Evolutionary conservation across 2,797 vertebrate species (phyloP), one percentile per base, ranked within the genome.

Genomic region (Hyperoplus lanceolatus): DNA sequence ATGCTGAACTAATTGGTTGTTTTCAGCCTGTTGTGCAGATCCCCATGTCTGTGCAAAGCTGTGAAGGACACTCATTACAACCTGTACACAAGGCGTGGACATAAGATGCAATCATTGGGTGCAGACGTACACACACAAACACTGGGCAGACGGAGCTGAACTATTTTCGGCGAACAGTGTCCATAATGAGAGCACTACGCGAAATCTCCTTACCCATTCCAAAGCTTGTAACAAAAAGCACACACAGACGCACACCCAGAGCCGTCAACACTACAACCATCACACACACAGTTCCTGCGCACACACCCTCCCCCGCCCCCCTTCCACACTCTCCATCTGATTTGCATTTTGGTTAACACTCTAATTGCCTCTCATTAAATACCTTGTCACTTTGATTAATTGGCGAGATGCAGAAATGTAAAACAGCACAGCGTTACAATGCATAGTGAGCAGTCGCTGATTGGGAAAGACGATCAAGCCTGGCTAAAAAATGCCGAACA

Each of bases 281-380:
- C 58, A 70, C 68, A 72, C 73, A 67, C 81, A 53, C 74, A 51
- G 70, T 61, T 66, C 67, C 51, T 21, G 16, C 71, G 48, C 51
- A 9, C 21, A 1, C 21, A 1, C 21, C 21, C 21, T 1, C 29
- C 29, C 29, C 29, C 29, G 3, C 66, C 61, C 54, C 72, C 60
- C 49, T 69, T 59, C 59, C 29, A 1, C 84, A 46, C 77, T 65
- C 57, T 36, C 49, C 36, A 4, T 85, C 89, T 90, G 84, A 93
- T 94, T 93, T 92, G 90, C 93, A 93, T 92, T 94, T 94, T 89
- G 83, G 92, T 92, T 94, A 93, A 93, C 89, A 89, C 84, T 91
- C 91, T 95, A 95, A 95, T 95, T 94, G 94, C 87, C 90, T 93
- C 95, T 94, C 94, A 94, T 95, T 95, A 95, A 93, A 91, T 92